phyloP scores from a whole-genome alignment of 2,888 invertebrate species.

The Melitaea athalia region DNA sequence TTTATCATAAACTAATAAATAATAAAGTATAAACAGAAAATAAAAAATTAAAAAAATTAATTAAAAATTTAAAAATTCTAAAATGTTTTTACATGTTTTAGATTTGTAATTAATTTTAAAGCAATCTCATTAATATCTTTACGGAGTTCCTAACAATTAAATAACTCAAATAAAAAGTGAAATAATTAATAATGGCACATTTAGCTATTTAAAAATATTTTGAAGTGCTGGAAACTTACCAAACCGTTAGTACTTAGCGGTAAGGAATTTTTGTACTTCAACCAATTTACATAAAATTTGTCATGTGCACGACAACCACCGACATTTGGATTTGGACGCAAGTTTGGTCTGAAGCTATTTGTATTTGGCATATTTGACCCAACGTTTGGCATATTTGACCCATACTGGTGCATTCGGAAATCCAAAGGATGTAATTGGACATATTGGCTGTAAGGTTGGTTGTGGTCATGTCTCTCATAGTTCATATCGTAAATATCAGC shows the following conservation, averaged over 20 bases:
- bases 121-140: too few relatives aligned
- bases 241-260: slow-evolving; percentile 72
- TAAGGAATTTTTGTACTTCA: slow-evolving; percentile 79
- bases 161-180: too few relatives aligned
- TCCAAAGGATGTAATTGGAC: slow-evolving; percentile 69
- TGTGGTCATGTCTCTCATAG: slow-evolving; percentile 66
- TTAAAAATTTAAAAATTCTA: too few relatives aligned
- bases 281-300: slow-evolving; percentile 79
- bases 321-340: slow-evolving; percentile 24
- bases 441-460: slow-evolving; percentile 67
- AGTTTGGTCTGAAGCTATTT: slow-evolving; percentile 51
- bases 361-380: slow-evolving; percentile 55
- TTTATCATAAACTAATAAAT: too few relatives aligned
- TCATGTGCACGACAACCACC: slow-evolving; percentile 67
- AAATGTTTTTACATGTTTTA: too few relatives aligned
- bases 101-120: too few relatives aligned
- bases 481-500: slow-evolving; percentile 66
- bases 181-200: too few relatives aligned
- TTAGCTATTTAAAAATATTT: too few relatives aligned
- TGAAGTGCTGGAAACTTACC: slow-evolving; percentile 55
- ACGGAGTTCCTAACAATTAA: too few relatives aligned
- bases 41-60: too few relatives aligned
- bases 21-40: too few relatives aligned
- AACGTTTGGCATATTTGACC: slow-evolving; percentile 57
- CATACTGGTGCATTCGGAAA: slow-evolving; percentile 53